phyloP scores from a whole-genome alignment of 2,113 vertebrate species.

The Lota lota region DNA sequence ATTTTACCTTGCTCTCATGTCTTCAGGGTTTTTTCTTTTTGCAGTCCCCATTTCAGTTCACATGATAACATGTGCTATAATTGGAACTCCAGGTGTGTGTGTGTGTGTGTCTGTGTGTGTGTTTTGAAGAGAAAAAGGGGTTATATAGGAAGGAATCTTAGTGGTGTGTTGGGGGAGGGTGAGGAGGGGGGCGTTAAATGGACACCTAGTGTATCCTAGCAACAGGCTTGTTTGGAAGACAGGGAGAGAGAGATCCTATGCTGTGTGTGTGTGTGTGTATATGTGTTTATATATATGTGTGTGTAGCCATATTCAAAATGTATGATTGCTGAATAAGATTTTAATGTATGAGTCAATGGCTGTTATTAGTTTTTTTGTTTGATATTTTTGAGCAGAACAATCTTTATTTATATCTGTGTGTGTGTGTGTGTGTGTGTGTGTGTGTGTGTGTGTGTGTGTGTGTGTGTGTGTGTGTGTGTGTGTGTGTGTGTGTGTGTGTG shows the following conservation, averaged over 20 bases:
- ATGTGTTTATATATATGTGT: slow-evolving; percentile 10
- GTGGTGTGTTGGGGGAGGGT: too few relatives aligned
- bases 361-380: slow-evolving; percentile 16
- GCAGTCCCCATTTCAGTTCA: too few relatives aligned
- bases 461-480: slow-evolving; percentile 4
- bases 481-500: slow-evolving; percentile 20
- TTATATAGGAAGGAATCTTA: too few relatives aligned
- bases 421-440: slow-evolving; percentile 19
- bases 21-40: too few relatives aligned
- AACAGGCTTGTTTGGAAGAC: slow-evolving; percentile 53
- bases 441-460: slow-evolving; percentile 12
- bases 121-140: too few relatives aligned
- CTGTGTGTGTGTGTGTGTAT: slow-evolving; percentile 31
- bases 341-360: not conserved
- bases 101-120: too few relatives aligned
- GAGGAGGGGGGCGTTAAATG: too few relatives aligned
- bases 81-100: too few relatives aligned
- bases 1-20: too few relatives aligned
- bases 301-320: slow-evolving; percentile 15
- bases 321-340: slow-evolving; percentile 13
- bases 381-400: slow-evolving; percentile 9
- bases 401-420: not conserved
- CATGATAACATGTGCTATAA: too few relatives aligned
- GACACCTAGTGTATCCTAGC: slow-evolving; percentile 65
- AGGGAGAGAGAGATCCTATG: slow-evolving; percentile 33